phyloP scores from a whole-genome alignment of 2,888 invertebrate species.

The Schrankia costaestrigalis region DNA sequence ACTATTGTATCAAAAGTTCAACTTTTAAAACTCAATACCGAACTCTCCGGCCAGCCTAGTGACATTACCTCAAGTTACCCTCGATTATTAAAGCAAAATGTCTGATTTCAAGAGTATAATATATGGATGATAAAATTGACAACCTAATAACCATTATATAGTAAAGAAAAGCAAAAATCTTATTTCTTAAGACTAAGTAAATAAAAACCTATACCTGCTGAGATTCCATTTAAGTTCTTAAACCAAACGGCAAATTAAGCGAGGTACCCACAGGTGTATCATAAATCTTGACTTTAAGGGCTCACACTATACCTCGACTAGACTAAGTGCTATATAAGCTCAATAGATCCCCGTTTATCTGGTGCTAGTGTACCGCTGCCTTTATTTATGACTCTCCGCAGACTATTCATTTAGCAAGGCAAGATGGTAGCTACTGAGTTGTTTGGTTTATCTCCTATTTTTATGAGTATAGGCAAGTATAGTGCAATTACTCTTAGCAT shows the following conservation, averaged over 20 bases:
- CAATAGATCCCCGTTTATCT: constrained; percentile 72
- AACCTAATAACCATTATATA: too few species aligned
- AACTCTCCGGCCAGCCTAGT: too few species aligned
- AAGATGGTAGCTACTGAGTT: constrained; percentile 51
- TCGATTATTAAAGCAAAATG: too few species aligned
- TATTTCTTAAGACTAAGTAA: too few species aligned
- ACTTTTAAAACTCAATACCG: too few species aligned
- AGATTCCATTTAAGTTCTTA: too few species aligned
- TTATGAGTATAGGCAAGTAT: constrained; percentile 48
- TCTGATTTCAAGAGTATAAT: too few species aligned
- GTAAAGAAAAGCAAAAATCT: too few species aligned
- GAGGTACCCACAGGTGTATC: constrained; percentile 52
- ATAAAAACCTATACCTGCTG: too few species aligned
- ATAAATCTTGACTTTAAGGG: constrained; percentile 57
- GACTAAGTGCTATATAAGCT: constrained; percentile 66
- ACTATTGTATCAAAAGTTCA: too few species aligned
- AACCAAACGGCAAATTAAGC: constrained; percentile 37
- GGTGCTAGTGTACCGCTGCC: constrained; percentile 54
- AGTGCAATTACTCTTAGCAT: constrained; percentile 14
- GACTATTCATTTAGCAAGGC: constrained; percentile 65
- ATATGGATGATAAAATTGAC: too few species aligned
- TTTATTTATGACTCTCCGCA: constrained; percentile 60
- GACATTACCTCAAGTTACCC: too few species aligned
- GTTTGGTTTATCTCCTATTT: constrained; percentile 53
- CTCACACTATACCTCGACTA: constrained; percentile 45